phyloP scores from a whole-genome alignment of 2,888 invertebrate species.

The Ochropacha duplaris region DNA sequence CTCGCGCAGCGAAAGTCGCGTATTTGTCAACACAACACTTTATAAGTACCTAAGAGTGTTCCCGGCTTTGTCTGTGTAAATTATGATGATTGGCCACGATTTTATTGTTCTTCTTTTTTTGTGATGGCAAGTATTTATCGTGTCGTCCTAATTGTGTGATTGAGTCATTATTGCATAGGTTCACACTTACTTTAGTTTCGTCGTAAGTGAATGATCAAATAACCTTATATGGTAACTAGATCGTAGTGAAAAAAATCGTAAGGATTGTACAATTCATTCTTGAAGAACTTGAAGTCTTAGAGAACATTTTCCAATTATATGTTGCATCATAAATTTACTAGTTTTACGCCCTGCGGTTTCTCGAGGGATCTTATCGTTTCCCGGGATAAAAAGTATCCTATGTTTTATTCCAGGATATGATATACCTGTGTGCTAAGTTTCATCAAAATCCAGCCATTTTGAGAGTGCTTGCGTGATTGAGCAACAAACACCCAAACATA shows the following conservation, averaged over 20 bases:
- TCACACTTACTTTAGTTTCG: neutral
- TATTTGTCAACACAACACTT: slow-evolving; percentile 64
- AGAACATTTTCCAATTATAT: no score
- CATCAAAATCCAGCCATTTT: no score
- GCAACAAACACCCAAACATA: no score
- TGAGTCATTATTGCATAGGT: neutral
- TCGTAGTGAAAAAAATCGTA: no score
- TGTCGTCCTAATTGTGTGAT: neutral
- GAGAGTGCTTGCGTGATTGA: no score
- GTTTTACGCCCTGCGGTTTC: no score
- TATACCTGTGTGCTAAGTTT: no score
- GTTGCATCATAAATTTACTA: no score
- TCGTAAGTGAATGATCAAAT: neutral
- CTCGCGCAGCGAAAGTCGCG: slow-evolving; percentile 64
- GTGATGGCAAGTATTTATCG: neutral
- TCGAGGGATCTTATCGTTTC: no score
- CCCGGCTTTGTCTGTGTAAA: neutral
- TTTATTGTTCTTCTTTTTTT: slow-evolving; percentile 4
- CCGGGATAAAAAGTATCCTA: no score
- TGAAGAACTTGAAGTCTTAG: no score
- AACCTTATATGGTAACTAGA: neutral
- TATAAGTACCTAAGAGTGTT: slow-evolving; percentile 5
- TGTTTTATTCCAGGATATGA: no score
- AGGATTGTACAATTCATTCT: neutral
- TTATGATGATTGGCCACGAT: neutral